Percentiles rank a stretch among this genome's conserved stretches.
These are phyloP conservation scores for Hymenopus coronatus DNA, from an alignment of 2,888 invertebrate genomes.

Conservation along the genomic window DNA sequence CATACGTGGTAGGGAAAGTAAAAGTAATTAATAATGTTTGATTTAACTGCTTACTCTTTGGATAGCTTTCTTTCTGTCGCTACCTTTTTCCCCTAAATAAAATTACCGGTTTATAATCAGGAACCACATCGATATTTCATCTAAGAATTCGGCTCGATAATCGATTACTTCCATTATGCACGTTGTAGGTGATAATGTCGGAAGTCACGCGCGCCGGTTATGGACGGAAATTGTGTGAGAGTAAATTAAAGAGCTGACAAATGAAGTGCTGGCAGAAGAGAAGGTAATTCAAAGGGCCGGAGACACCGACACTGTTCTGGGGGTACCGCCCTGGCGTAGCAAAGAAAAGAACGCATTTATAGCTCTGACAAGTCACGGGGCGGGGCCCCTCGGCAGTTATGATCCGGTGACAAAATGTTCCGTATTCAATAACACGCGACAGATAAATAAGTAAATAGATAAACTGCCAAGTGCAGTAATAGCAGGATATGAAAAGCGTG, in stretches of 20 bases:
- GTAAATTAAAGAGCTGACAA: not conserved
- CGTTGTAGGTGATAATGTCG: not conserved
- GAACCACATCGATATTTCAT: not conserved
- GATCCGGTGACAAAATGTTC: not conserved
- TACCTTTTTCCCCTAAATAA: too few relatives aligned
- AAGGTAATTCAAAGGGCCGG: not conserved
- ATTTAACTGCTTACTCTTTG: too few relatives aligned
- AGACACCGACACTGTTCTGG: not conserved
- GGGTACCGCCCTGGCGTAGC: not conserved
- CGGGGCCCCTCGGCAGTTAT: not conserved
- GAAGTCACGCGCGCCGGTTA: not conserved
- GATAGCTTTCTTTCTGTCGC: too few relatives aligned
- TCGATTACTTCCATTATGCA: not conserved
- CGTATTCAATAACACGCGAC: not conserved
- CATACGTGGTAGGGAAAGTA: too few relatives aligned
- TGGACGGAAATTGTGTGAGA: not conserved
- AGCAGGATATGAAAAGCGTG: not conserved
- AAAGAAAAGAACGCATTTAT: not conserved
- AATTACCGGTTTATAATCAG: too few relatives aligned
- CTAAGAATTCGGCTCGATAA: not conserved
- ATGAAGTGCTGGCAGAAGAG: not conserved
- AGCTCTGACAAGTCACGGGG: not conserved
- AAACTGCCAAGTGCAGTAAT: not conserved
- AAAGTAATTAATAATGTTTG: too few relatives aligned
- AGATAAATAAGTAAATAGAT: slow-evolving; percentile 1